Percentiles rank a stretch among this genome's conserved stretches.
These are phyloP conservation scores for Sesia apiformis DNA, from an alignment of 2,888 invertebrate species.

Conservation along the genomic window DNA sequence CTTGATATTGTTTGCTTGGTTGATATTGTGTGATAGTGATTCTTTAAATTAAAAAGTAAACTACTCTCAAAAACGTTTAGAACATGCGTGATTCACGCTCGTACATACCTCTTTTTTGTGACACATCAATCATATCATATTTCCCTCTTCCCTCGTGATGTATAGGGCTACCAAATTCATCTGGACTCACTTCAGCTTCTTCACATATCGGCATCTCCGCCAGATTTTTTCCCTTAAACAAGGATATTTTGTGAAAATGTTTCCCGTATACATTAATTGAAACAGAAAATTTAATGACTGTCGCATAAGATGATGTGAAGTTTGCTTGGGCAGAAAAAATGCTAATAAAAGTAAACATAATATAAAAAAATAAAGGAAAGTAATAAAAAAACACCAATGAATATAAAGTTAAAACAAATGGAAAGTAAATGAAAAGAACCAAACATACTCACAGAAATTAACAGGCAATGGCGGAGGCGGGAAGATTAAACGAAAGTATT, in stretches of 20 bases:
- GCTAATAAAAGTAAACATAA: not conserved
- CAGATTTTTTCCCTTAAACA: conserved; percentile 68
- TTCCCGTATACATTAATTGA: too few relatives aligned
- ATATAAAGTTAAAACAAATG: conserved; percentile 9
- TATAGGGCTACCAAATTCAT: conserved; percentile 73
- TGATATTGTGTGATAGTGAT: too few relatives aligned
- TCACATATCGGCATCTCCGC: conserved; percentile 79
- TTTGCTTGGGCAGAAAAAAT: too few relatives aligned
- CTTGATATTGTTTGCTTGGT: too few relatives aligned
- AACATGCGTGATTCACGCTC: not conserved
- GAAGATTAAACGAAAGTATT: conserved; percentile 6
- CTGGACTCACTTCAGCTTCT: conserved; percentile 76
- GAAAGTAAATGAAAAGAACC: conserved; percentile 39
- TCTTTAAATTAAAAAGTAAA: too few relatives aligned
- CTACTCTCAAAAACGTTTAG: not conserved
- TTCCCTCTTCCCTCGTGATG: conserved; percentile 53
- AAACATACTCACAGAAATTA: conserved; percentile 66
- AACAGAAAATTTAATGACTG: too few relatives aligned
- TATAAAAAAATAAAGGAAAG: conserved; percentile 14
- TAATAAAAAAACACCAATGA: conserved; percentile 9
- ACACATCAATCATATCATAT: conserved; percentile 68
- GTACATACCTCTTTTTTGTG: conserved; percentile 74
- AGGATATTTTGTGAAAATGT: not conserved
- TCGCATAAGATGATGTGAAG: too few relatives aligned
- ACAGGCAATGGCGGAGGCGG: conserved; percentile 48